These are phyloP conservation scores for Paraescarpia echinospica DNA, from an alignment of 1,140 invertebrate species.

Conservation along the genomic window DNA sequence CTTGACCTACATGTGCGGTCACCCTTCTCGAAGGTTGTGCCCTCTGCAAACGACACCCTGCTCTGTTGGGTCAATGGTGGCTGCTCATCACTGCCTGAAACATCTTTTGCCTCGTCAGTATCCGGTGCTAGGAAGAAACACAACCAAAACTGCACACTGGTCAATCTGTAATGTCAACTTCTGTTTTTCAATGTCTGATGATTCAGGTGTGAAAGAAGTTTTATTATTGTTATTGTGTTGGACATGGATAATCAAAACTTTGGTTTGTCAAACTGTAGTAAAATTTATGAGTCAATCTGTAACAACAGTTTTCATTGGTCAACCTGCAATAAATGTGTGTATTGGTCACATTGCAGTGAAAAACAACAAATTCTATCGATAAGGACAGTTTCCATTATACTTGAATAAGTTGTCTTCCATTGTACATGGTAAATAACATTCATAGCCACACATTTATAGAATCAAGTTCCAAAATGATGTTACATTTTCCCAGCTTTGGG, in stretches of 20 bases:
- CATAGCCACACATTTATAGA: neutral
- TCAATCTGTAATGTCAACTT: neutral
- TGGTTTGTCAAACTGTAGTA: neutral
- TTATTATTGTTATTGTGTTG: no score
- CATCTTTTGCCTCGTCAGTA: constrained; percentile 1
- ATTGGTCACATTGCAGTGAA: neutral
- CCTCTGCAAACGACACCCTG: constrained; percentile 50
- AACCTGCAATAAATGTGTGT: neutral
- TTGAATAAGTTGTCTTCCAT: no score
- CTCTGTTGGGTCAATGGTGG: constrained; percentile 20
- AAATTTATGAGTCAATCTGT: neutral
- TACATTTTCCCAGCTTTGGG: no score
- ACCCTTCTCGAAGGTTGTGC: constrained; percentile 43
- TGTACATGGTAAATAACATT: neutral
- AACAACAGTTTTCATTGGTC: neutral
- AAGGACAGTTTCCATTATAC: neutral
- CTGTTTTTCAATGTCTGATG: neutral
- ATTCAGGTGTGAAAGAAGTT: neutral
- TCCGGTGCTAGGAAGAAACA: constrained; percentile 13
- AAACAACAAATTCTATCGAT: neutral
- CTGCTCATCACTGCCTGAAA: constrained; percentile 14
- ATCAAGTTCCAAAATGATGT: no score
- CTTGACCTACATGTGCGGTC: constrained; percentile 44
- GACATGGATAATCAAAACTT: neutral
- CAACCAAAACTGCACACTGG: neutral